phyloP scores from a whole-genome alignment of 1,140 invertebrate genomes.

The Chionoecetes opilio region DNA sequence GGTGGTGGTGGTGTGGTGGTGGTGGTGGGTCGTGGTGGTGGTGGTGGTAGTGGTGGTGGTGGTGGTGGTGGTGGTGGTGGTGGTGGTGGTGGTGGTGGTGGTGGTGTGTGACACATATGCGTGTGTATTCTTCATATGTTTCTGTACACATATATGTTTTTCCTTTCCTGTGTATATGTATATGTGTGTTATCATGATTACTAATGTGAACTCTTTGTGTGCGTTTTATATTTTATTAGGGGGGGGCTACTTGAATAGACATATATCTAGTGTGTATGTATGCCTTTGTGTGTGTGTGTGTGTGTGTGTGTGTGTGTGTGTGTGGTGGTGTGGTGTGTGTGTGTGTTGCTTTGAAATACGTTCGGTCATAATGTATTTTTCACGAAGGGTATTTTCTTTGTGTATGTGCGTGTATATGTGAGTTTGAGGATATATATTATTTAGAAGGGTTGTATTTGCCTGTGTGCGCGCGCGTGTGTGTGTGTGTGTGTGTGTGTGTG shows the following conservation, averaged over 20 bases:
- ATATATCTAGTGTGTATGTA: background rate
- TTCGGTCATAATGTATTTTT: too few relatives aligned
- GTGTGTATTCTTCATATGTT: background rate
- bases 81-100: background rate
- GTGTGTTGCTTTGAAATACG: too few relatives aligned
- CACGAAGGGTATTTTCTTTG: background rate
- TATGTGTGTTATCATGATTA: background rate
- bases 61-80: background rate
- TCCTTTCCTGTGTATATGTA: background rate
- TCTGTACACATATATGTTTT: background rate
- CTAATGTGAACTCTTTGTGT: background rate
- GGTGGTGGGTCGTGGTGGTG: too few relatives aligned
- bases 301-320: conserved; percentile 32
- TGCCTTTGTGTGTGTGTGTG: conserved; percentile 30
- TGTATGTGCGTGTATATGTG: too few relatives aligned
- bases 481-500: background rate
- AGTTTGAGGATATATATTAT: background rate
- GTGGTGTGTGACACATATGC: background rate
- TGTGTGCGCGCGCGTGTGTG: background rate
- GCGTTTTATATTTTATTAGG: background rate
- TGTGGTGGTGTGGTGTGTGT: background rate
- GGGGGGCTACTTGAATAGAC: background rate
- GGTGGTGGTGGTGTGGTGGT: background rate
- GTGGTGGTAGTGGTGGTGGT: background rate
- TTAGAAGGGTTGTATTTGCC: background rate